Percentiles rank a stretch among this genome's conserved stretches.
phyloP scores from a whole-genome alignment of 2,888 invertebrate species.

The Caradrina kadenii region DNA sequence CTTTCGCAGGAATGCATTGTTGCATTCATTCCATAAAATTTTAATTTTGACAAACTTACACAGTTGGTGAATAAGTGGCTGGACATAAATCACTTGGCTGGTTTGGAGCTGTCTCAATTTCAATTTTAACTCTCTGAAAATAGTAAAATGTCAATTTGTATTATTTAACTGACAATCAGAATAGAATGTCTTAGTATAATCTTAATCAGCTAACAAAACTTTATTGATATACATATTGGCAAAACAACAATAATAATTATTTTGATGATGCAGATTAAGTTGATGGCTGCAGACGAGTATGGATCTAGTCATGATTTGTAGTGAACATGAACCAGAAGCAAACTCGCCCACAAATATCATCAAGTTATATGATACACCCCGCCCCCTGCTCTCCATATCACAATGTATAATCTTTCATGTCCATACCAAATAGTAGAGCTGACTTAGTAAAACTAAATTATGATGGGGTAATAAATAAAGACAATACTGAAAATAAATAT shows the following conservation, averaged over 20 bases:
- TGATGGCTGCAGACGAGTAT: conserved; percentile 95
- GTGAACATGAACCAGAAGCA: conserved; percentile 94
- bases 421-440: background rate
- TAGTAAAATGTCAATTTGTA: conserved; percentile 7
- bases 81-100: conserved; percentile 74
- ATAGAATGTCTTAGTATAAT: background rate
- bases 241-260: conserved; percentile 2
- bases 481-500: background rate
- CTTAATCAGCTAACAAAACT: background rate
- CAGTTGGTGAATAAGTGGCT: conserved; percentile 77
- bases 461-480: background rate
- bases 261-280: conserved; percentile 76
- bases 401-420: background rate
- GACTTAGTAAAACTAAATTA: background rate
- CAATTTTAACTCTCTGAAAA: conserved; percentile 79
- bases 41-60: conserved; percentile 72
- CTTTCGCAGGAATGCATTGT: background rate
- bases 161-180: background rate
- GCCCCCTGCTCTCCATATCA: background rate
- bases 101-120: conserved; percentile 68
- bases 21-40: background rate
- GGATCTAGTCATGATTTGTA: conserved; percentile 95
- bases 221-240: background rate
- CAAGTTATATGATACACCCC: conserved; percentile 74
- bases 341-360: conserved; percentile 94